Evolutionary conservation across 1,140 invertebrate species (phyloP).

Genomic region (Babylonia areolata): DNA sequence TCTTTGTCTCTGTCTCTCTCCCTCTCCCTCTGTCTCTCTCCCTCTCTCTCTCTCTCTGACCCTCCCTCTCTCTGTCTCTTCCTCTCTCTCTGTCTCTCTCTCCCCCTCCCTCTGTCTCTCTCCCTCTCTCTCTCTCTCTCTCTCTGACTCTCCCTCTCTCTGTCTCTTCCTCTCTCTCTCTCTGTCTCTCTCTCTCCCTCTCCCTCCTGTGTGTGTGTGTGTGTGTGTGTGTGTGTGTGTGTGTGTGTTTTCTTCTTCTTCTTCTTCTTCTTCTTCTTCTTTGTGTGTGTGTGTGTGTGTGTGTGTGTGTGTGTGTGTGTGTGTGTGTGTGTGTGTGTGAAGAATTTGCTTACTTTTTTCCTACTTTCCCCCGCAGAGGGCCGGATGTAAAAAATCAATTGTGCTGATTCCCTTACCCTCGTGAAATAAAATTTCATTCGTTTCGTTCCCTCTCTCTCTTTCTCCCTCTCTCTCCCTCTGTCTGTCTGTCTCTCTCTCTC

Average conservation of each 20-base stretch:
- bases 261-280: background rate
- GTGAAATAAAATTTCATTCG: no score
- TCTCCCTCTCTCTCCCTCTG: constrained; percentile 2
- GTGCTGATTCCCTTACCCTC: no score
- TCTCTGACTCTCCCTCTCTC: background rate
- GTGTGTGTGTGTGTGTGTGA: no score
- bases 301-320: no score
- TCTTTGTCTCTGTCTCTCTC: background rate
- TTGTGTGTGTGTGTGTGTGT: background rate
- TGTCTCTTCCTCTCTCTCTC: background rate
- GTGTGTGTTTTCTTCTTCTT: background rate
- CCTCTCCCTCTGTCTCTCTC: background rate
- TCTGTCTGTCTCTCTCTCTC: constrained; percentile 11
- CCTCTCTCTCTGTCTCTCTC: background rate
- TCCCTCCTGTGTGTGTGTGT: background rate
- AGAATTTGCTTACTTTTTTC: no score
- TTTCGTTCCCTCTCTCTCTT: no score
- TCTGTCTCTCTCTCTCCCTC: background rate
- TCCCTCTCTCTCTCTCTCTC: background rate
- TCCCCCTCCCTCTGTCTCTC: constrained; percentile 12
- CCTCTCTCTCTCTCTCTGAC: constrained; percentile 36
- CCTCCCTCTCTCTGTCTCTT: constrained; percentile 27
- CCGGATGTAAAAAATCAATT: no score
- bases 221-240: background rate
- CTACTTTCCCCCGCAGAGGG: no score